These are phyloP conservation scores for Oligia fasciuncula DNA, from an alignment of 2,888 invertebrate species.

Conservation along the genomic window DNA sequence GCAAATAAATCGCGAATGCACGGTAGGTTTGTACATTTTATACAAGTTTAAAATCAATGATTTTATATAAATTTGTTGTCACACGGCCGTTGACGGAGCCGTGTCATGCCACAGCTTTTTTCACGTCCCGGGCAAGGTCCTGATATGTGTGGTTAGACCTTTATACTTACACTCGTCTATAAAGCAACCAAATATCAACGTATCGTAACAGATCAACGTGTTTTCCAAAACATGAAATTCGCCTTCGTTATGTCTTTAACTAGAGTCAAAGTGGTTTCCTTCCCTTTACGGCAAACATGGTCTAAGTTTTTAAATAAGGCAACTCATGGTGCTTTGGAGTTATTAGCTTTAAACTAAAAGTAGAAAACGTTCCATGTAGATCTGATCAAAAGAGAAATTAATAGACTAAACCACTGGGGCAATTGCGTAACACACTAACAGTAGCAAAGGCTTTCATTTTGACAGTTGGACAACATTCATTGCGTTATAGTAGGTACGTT, in stretches of 20 bases:
- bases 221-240: background rate
- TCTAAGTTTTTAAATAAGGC: background rate
- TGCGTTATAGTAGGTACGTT: too few species aligned
- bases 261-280: constrained; percentile 3
- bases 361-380: background rate
- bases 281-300: background rate
- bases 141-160: too few species aligned
- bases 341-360: background rate
- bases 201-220: background rate
- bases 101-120: too few species aligned
- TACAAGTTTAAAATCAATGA: too few species aligned
- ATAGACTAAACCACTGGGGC: background rate
- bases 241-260: background rate
- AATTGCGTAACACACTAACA: too few species aligned
- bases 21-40: too few species aligned
- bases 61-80: too few species aligned
- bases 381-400: background rate
- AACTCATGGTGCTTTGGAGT: background rate
- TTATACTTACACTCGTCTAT: background rate
- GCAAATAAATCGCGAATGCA: too few species aligned
- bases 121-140: too few species aligned
- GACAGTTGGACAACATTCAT: too few species aligned
- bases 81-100: too few species aligned
- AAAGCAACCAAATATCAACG: background rate
- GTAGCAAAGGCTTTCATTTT: too few species aligned